These are phyloP conservation scores for Macroglossus sobrinus DNA, from an alignment of 2,113 vertebrate species.

Conservation along the genomic window DNA sequence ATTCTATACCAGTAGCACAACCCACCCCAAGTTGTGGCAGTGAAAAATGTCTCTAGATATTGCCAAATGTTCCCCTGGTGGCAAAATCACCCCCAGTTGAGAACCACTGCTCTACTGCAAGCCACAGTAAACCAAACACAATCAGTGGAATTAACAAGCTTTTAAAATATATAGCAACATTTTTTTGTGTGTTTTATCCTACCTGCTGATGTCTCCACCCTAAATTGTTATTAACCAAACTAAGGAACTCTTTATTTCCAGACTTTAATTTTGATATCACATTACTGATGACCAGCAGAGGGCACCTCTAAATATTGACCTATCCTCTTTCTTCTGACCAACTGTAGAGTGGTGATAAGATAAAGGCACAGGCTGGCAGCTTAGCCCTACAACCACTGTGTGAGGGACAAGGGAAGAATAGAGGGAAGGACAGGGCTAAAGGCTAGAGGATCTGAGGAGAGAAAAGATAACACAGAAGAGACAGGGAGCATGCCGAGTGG, in stretches of 20 bases:
- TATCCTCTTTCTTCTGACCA: neutral
- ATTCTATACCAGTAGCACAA: neutral
- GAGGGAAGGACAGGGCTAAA: neutral
- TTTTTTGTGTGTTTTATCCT: neutral
- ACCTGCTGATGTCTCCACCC: neutral
- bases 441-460: neutral
- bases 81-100: neutral
- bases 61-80: neutral
- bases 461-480: neutral
- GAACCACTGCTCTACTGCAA: neutral
- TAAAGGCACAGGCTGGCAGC: neutral
- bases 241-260: neutral
- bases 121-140: neutral
- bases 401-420: neutral
- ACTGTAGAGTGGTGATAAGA: neutral
- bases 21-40: neutral
- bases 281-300: slow-evolving; percentile 53
- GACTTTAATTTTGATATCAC: neutral
- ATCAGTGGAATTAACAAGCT: neutral
- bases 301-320: slow-evolving; percentile 41
- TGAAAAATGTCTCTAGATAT: neutral
- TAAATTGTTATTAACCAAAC: neutral
- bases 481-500: neutral
- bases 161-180: neutral
- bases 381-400: neutral